Conservation (phyloP, 2,888 invertebrate genomes). For the Drosophila prolongata region DNA sequence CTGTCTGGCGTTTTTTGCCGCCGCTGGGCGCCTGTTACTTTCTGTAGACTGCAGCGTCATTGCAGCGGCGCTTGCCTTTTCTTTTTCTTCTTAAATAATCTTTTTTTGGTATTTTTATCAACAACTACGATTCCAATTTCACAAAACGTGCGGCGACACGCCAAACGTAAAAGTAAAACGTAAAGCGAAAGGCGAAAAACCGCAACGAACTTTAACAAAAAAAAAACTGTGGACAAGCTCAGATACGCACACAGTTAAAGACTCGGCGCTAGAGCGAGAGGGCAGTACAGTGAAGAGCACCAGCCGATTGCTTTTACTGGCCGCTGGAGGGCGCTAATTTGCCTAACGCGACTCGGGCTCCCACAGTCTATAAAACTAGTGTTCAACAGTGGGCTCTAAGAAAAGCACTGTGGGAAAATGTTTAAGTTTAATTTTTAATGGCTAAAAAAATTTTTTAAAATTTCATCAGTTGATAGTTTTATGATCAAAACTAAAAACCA, state of each 20-base stretch:
- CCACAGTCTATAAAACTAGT: constrained; percentile 50
- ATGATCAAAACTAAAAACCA: no score
- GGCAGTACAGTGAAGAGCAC: constrained; percentile 17
- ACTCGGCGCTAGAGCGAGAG: constrained; percentile 9
- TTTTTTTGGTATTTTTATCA: constrained; percentile 24
- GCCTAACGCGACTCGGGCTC: constrained; percentile 47
- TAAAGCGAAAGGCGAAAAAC: constrained; percentile 40
- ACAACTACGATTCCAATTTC: constrained; percentile 56
- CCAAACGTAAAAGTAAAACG: constrained; percentile 45
- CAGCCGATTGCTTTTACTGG: constrained; percentile 66
- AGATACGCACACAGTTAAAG: constrained; percentile 1
- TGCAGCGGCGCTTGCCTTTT: constrained; percentile 65
- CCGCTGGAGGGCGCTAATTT: constrained; percentile 77
- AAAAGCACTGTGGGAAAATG: no score
- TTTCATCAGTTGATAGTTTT: no score
- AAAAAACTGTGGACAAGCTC: constrained; percentile 22
- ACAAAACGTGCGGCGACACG: constrained; percentile 61
- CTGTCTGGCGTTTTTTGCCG: constrained; percentile 26
- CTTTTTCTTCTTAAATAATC: constrained; percentile 20
- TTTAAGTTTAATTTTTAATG: no score
- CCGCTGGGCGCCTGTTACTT: constrained; percentile 78
- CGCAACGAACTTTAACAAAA: constrained; percentile 44
- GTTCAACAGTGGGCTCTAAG: constrained; percentile 33
- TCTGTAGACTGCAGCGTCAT: constrained; percentile 83
- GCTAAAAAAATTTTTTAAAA: no score